phyloP scores from a whole-genome alignment of 1,140 invertebrate genomes.

The Drosophila sp. region DNA sequence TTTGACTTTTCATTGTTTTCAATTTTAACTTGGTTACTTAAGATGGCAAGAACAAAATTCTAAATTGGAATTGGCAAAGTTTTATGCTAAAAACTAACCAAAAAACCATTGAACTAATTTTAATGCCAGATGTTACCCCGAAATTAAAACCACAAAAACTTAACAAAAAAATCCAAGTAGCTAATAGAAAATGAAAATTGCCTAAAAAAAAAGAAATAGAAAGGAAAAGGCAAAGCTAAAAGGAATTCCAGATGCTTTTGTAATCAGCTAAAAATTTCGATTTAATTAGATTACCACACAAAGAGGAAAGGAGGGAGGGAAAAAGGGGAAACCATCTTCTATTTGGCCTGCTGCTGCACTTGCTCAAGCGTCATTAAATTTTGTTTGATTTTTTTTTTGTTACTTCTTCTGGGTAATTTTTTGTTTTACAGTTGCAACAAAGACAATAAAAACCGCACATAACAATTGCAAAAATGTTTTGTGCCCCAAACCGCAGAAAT shows the following conservation, averaged over 20 bases:
- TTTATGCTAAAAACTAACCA: background rate
- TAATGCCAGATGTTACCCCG: conserved; percentile 29
- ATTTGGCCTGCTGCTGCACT: conserved; percentile 38
- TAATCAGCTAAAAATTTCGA: conserved; percentile 72
- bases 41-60: no score
- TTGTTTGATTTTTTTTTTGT: conserved; percentile 34
- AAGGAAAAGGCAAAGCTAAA: conserved; percentile 13
- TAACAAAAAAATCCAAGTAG: conserved; percentile 36
- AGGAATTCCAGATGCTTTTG: conserved; percentile 50
- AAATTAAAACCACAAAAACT: conserved; percentile 24
- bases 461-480: conserved; percentile 56
- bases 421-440: conserved; percentile 38
- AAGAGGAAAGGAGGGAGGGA: background rate
- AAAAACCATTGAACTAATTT: conserved; percentile 41
- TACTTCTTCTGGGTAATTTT: conserved; percentile 24
- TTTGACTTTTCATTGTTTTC: no score
- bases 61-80: no score
- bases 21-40: no score
- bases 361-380: conserved; percentile 62
- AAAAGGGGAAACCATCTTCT: conserved; percentile 5
- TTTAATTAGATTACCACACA: conserved; percentile 78
- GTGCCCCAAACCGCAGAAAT: conserved; percentile 45
- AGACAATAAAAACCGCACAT: conserved; percentile 66
- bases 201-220: conserved; percentile 12
- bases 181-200: conserved; percentile 64